Evolutionary conservation across 2,888 invertebrate genomes (phyloP).

Genomic region (Mimachlamys varia): DNA sequence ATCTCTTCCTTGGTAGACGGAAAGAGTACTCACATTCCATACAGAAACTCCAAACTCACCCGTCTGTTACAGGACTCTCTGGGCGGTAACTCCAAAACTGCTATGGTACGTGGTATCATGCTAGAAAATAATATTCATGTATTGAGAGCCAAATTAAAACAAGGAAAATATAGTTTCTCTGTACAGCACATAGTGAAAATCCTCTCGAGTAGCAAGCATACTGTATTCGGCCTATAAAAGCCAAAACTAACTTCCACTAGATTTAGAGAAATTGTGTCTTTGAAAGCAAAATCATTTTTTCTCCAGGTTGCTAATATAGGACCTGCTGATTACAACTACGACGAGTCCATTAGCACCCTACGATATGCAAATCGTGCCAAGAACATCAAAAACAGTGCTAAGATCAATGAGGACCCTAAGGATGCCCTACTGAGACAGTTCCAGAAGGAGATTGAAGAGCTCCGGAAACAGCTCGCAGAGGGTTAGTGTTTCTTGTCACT

Average conservation of each 20-base stretch:
- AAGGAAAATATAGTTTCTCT: no score
- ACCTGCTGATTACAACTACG: conserved; percentile 97
- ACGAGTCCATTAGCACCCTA: conserved; percentile 97
- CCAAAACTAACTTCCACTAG: no score
- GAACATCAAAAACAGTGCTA: conserved; percentile 97
- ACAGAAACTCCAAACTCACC: conserved; percentile 98
- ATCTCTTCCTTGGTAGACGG: conserved; percentile 99
- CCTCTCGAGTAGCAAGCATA: no score
- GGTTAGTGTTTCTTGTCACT: conserved; percentile 74
- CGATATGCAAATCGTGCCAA: conserved; percentile 98
- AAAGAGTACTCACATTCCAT: conserved; percentile 98
- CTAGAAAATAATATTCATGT: not conserved
- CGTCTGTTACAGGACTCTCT: conserved; percentile 94
- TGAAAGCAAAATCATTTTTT: not conserved
- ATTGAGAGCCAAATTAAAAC: no score
- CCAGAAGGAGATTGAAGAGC: conserved; percentile 96
- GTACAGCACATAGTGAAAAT: no score
- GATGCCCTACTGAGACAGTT: conserved; percentile 97
- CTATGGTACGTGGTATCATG: conserved; percentile 80
- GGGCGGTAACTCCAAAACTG: conserved; percentile 91
- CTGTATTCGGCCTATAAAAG: no score
- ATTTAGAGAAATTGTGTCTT: no score
- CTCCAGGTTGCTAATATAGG: conserved; percentile 96
- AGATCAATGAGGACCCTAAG: conserved; percentile 98
- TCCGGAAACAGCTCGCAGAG: conserved; percentile 93